phyloP scores from a whole-genome alignment of 2,113 vertebrate genomes.

The Trichechus manatus region DNA sequence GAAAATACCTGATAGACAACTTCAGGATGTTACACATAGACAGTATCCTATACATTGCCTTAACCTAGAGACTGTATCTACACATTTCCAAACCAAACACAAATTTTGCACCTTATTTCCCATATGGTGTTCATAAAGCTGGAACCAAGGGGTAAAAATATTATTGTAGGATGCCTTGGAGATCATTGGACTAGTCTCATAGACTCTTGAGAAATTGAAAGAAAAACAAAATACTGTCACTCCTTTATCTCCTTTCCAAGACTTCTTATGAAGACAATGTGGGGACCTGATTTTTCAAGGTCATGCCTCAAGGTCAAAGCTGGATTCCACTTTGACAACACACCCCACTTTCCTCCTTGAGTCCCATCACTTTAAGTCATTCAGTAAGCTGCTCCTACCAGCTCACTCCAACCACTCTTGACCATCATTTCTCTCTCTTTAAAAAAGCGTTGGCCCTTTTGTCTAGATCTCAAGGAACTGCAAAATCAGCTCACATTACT shows the following conservation, averaged over 20 bases:
- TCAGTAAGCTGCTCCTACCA: neutral
- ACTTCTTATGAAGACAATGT: neutral
- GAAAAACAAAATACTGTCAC: neutral
- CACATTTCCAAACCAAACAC: neutral
- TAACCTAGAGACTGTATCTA: neutral
- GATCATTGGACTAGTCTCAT: neutral
- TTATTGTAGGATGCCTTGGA: fast-evolving
- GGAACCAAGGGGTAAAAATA: fast-evolving
- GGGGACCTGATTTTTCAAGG: neutral
- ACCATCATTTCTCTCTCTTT: fast-evolving
- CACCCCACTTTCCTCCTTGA: fast-evolving
- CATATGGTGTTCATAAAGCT: neutral
- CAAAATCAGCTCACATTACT: neutral
- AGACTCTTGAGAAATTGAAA: neutral
- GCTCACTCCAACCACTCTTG: neutral
- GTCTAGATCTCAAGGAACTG: neutral
- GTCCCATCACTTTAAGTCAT: fast-evolving
- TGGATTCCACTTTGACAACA: fast-evolving
- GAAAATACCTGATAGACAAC: neutral
- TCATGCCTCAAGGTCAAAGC: fast-evolving
- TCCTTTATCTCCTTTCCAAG: neutral
- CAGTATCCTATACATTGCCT: neutral
- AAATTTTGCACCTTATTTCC: neutral
- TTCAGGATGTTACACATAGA: too few species aligned
- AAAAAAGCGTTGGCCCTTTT: neutral